phyloP scores from a whole-genome alignment of 1,140 invertebrate genomes.

The Chymomyza costata region DNA sequence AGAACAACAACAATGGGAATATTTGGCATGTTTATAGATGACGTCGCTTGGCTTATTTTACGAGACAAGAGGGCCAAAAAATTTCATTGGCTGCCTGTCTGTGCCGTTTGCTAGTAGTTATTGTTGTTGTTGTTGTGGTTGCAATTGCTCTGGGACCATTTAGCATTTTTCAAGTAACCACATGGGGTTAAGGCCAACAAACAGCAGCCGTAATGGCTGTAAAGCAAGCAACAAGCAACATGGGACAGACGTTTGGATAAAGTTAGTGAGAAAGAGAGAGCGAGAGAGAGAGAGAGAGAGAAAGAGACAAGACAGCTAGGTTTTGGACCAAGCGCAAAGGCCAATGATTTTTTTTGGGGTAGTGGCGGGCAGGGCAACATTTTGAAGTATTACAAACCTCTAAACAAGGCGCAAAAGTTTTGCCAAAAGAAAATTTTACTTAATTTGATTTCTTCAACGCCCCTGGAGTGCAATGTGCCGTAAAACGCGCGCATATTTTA shows the following conservation, averaged over 20 bases:
- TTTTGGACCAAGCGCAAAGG: no score
- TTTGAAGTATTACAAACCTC: slow-evolving; percentile 70
- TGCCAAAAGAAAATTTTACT: slow-evolving; percentile 59
- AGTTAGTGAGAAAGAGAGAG: slow-evolving; percentile 5
- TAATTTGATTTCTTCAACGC: slow-evolving; percentile 71
- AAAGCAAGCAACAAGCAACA: slow-evolving; percentile 28
- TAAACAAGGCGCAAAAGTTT: slow-evolving; percentile 60
- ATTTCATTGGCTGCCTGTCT: slow-evolving; percentile 23
- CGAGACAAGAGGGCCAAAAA: slow-evolving; percentile 18
- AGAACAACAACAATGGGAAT: background rate
- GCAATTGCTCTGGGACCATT: slow-evolving; percentile 70
- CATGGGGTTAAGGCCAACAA: slow-evolving; percentile 53
- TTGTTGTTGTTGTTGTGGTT: slow-evolving; percentile 27
- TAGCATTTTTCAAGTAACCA: slow-evolving; percentile 66
- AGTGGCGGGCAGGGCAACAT: no score
- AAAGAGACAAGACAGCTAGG: no score
- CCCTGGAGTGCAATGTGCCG: slow-evolving; percentile 56
- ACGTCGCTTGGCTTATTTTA: slow-evolving; percentile 19
- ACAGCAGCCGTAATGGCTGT: slow-evolving; percentile 37
- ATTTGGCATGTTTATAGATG: slow-evolving; percentile 7
- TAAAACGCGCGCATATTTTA: slow-evolving; percentile 67
- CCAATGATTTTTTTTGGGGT: no score
- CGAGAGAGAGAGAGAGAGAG: no score
- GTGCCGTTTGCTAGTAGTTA: slow-evolving; percentile 4
- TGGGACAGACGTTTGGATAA: slow-evolving; percentile 13